Percentiles rank a stretch among this genome's conserved stretches.
Evolutionary conservation across 2,888 invertebrate genomes (phyloP).

Genomic region (Patella ulyssiponensis): DNA sequence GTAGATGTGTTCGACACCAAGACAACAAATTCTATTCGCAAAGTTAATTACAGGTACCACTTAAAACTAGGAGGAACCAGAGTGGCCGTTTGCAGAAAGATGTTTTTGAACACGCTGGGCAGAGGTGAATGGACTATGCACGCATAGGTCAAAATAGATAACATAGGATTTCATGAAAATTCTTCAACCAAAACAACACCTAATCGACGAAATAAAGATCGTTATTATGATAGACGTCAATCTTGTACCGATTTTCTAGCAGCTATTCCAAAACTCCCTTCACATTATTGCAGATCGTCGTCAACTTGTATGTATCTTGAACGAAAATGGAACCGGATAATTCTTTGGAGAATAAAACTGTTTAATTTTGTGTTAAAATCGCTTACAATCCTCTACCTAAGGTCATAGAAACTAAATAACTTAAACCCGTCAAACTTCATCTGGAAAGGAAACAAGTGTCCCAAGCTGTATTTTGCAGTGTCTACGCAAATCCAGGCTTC

Average conservation of each 20-base stretch:
- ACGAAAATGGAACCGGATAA: no score
- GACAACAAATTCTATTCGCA: background rate
- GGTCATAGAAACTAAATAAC: no score
- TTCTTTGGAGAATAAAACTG: no score
- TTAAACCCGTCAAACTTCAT: no score
- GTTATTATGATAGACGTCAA: background rate
- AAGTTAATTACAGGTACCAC: background rate
- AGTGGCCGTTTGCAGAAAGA: background rate
- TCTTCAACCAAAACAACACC: background rate
- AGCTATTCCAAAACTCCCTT: background rate
- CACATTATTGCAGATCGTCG: background rate
- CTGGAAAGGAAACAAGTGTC: no score
- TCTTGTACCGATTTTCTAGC: background rate
- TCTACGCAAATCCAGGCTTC: no score
- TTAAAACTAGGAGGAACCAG: background rate
- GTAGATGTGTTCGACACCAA: background rate
- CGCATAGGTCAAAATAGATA: background rate
- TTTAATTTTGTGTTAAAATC: no score
- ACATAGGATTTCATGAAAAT: background rate
- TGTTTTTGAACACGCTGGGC: background rate
- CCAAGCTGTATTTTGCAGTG: no score
- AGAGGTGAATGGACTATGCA: background rate
- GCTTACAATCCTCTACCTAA: no score
- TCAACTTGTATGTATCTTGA: background rate
- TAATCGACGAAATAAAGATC: background rate